Evolutionary conservation across 2,113 vertebrate species (phyloP).

Genomic region (Prochilodus magdalenae): DNA sequence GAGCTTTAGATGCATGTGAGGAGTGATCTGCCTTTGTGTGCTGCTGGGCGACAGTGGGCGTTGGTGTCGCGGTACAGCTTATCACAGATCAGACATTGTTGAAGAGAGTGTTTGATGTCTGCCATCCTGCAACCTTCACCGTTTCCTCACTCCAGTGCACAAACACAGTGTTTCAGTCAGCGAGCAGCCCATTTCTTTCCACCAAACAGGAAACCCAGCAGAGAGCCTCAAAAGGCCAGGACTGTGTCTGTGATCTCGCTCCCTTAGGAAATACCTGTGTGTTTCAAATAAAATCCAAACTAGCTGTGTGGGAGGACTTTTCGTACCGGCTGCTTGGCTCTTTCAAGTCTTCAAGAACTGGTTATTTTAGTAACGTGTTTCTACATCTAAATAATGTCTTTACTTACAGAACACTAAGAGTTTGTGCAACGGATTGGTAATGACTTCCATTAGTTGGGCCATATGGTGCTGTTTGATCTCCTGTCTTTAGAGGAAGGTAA

Average conservation of each 20-base stretch:
- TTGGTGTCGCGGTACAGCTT: conserved; percentile 25
- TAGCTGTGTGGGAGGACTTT: background rate
- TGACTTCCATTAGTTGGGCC: conserved; percentile 59
- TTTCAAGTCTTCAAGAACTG: background rate
- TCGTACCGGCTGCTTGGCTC: background rate
- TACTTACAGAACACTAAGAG: conserved; percentile 26
- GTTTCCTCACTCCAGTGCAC: conserved; percentile 21
- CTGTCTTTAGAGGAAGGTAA: conserved; percentile 57
- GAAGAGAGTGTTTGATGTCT: conserved; percentile 26
- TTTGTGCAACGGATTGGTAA: background rate
- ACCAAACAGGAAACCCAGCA: conserved; percentile 40
- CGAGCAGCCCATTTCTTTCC: conserved; percentile 11
- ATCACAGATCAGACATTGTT: conserved; percentile 23
- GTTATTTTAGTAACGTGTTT: background rate
- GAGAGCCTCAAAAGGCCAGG: conserved; percentile 46
- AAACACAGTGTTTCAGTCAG: conserved; percentile 25
- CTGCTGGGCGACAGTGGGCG: conserved; percentile 39
- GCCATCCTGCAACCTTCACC: conserved; percentile 2
- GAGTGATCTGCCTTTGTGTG: conserved; percentile 31
- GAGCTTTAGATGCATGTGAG: conserved; percentile 63
- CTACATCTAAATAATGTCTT: background rate
- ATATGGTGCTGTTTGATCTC: conserved; percentile 56
- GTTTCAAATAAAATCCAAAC: conserved; percentile 16
- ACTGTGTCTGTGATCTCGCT: conserved; percentile 17
- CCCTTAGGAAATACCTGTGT: conserved; percentile 28